Evolutionary conservation across 2,113 vertebrate species (phyloP).

Genomic region (Megaleporinus macrocephalus): DNA sequence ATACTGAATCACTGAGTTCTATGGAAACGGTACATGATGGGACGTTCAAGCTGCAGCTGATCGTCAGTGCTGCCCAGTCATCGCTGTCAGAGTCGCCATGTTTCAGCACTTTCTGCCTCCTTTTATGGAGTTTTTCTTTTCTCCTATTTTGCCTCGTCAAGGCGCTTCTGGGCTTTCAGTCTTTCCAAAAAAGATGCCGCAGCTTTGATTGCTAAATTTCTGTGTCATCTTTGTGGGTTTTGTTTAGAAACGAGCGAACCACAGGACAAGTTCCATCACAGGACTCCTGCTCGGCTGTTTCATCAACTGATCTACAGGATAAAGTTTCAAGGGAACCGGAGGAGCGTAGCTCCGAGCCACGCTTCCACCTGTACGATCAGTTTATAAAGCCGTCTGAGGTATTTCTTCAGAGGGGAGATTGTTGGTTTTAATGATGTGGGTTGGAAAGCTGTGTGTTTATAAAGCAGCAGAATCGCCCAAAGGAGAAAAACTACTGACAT

Average conservation of each 20-base stretch:
- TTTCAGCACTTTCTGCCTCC: conserved; percentile 14
- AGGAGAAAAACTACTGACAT: conserved; percentile 58
- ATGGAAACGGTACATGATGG: too few relatives aligned
- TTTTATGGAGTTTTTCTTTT: conserved; percentile 13
- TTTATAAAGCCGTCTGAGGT: conserved; percentile 74
- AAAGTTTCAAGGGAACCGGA: conserved; percentile 15
- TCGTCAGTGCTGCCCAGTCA: conserved; percentile 57
- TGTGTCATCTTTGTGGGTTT: conserved; percentile 57
- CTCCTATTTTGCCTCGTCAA: conserved; percentile 28
- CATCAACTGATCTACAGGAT: conserved; percentile 26
- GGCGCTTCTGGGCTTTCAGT: conserved; percentile 34
- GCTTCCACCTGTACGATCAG: conserved; percentile 71
- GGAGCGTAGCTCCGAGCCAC: conserved; percentile 51
- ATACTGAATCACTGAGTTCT: too few relatives aligned
- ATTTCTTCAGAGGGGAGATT: conserved; percentile 70
- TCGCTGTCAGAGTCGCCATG: conserved; percentile 46
- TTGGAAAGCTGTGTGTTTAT: conserved; percentile 64
- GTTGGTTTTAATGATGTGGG: conserved; percentile 71
- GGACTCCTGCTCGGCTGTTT: background rate
- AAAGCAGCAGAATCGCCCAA: conserved; percentile 63
- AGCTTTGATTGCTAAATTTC: conserved; percentile 58
- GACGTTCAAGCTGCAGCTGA: background rate
- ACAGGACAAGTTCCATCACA: conserved; percentile 49
- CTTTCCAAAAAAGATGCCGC: conserved; percentile 38
- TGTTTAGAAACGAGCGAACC: conserved; percentile 48